phyloP scores from a whole-genome alignment of 2,888 invertebrate genomes.

The Ochropacha duplaris region DNA sequence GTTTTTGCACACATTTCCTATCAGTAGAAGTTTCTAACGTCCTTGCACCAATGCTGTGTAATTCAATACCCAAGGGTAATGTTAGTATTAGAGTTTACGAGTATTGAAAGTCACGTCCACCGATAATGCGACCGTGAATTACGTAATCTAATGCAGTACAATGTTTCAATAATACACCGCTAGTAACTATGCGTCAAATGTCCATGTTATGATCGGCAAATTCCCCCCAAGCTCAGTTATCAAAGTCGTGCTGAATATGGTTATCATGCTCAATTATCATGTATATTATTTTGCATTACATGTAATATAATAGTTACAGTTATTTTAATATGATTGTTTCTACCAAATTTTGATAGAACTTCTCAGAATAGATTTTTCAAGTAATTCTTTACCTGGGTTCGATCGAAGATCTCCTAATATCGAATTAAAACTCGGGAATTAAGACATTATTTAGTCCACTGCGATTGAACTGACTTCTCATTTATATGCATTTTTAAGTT shows the following conservation, averaged over 20 bases:
- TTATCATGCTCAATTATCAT: too few relatives aligned
- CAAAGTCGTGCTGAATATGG: background rate
- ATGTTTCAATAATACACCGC: slow-evolving; percentile 6
- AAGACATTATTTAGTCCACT: too few relatives aligned
- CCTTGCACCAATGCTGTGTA: background rate
- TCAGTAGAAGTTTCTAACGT: background rate
- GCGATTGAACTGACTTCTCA: too few relatives aligned
- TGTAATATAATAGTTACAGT: background rate
- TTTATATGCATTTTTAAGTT: too few relatives aligned
- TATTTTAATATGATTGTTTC: background rate
- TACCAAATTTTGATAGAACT: too few relatives aligned
- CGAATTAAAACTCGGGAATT: too few relatives aligned
- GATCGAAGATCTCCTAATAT: too few relatives aligned
- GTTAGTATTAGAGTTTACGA: slow-evolving; percentile 4
- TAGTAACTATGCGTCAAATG: slow-evolving; percentile 4
- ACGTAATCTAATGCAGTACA: background rate
- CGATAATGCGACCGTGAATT: slow-evolving; percentile 16
- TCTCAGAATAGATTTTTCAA: too few relatives aligned
- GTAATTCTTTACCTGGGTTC: too few relatives aligned
- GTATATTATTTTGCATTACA: background rate
- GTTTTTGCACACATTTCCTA: background rate
- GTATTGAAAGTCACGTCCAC: slow-evolving; percentile 14
- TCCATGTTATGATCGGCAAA: background rate
- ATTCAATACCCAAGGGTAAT: background rate
- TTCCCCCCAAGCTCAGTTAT: background rate